phyloP scores from a whole-genome alignment of 2,113 vertebrate genomes.

The Seriola rivoliana region DNA sequence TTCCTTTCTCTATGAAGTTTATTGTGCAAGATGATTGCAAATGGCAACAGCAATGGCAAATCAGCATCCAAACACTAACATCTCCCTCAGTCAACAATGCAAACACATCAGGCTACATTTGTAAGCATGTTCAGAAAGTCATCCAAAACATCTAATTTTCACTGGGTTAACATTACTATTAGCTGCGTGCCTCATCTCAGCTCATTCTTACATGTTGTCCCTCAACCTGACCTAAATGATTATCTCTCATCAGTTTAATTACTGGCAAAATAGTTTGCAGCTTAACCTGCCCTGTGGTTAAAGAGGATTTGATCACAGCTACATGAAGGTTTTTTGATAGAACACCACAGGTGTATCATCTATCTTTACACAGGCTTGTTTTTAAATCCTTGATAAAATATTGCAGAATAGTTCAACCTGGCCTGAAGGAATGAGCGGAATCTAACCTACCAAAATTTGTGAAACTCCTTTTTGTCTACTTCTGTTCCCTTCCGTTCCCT shows the following conservation, averaged over 20 bases:
- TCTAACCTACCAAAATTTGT: neutral
- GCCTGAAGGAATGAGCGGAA: no score
- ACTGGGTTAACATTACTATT: neutral
- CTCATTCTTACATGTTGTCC: neutral
- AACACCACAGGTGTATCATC: neutral
- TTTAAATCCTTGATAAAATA: neutral
- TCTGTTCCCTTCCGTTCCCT: neutral
- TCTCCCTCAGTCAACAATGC: neutral
- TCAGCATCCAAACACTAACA: neutral
- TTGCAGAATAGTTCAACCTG: no score
- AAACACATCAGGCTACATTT: constrained; percentile 5
- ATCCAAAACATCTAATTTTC: neutral
- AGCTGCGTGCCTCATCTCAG: neutral
- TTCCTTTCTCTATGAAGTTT: neutral
- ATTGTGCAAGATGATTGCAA: neutral
- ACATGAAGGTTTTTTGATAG: neutral
- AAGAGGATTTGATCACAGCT: constrained; percentile 4
- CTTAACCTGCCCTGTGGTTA: neutral
- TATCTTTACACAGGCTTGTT: neutral
- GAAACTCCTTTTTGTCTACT: neutral
- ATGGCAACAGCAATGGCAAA: neutral
- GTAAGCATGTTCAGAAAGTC: neutral
- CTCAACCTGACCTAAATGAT: neutral
- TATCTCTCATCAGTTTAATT: constrained; percentile 17
- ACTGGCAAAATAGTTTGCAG: constrained; percentile 1